A percentile compares a stretch with the other conserved stretches of the same genome.
Evolutionary conservation across 2,797 vertebrate species (phyloP).

Genomic region (Anniella stebbinsi): DNA sequence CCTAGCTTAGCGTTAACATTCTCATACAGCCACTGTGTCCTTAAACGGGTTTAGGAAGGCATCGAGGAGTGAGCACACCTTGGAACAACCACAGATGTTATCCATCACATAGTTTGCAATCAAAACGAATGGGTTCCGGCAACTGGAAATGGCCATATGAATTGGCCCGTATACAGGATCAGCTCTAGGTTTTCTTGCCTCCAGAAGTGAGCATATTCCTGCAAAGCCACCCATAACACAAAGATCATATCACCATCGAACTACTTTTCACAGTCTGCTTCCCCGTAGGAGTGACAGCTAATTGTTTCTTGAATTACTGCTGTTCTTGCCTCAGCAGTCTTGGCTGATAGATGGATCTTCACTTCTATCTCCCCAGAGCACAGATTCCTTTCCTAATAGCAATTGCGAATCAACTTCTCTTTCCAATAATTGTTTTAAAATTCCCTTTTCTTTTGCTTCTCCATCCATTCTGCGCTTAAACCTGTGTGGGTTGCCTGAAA

Average conservation of each 20-base stretch:
- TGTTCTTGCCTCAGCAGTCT: background rate
- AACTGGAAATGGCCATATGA: background rate
- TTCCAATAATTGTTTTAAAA: constrained; percentile 19
- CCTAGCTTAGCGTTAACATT: too few species aligned
- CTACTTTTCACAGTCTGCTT: constrained; percentile 27
- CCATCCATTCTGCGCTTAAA: background rate
- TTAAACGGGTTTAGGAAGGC: too few species aligned
- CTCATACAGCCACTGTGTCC: too few species aligned
- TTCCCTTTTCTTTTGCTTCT: constrained; percentile 25
- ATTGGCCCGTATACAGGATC: background rate
- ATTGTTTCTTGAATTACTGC: constrained; percentile 37
- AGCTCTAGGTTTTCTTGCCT: background rate
- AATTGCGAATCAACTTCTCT: constrained; percentile 38
- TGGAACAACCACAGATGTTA: too few species aligned
- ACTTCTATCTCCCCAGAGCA: constrained; percentile 41
- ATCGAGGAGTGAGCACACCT: background rate
- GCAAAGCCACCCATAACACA: background rate
- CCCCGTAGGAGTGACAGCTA: background rate
- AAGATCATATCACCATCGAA: background rate
- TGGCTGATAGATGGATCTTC: constrained; percentile 14
- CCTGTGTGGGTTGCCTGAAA: background rate
- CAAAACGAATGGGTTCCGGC: background rate
- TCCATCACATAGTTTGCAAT: background rate
- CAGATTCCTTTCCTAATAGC: constrained; percentile 44
- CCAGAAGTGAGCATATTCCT: background rate